A percentile compares a stretch with the other conserved stretches of the same genome.
phyloP scores from a whole-genome alignment of 2,113 vertebrate species.

The Erpornis zantholeuca region DNA sequence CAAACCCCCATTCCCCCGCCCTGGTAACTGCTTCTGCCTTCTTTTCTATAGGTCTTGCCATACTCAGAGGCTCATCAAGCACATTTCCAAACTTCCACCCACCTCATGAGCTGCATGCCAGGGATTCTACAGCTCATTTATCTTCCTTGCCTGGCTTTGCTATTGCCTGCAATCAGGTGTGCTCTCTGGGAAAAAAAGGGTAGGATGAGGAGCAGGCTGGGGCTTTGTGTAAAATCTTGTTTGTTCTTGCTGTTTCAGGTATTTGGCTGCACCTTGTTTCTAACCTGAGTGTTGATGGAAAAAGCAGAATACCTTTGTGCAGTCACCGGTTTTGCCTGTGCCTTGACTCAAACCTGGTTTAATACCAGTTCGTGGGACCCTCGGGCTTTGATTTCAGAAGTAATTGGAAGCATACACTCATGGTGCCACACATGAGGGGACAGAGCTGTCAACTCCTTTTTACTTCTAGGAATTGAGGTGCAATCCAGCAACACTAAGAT shows the following conservation, averaged over 20 bases:
- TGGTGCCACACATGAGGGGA: background rate
- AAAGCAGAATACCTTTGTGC: background rate
- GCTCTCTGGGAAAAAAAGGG: background rate
- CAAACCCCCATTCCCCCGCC: background rate
- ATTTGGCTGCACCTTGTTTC: background rate
- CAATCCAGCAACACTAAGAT: slow-evolving; percentile 1
- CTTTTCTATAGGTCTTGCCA: background rate
- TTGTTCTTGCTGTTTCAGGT: background rate
- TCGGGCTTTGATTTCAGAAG: background rate
- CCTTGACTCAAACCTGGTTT: background rate
- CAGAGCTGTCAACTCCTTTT: background rate
- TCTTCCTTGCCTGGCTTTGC: background rate
- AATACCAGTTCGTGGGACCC: background rate
- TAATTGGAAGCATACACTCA: background rate
- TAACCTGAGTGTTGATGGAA: background rate
- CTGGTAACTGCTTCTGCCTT: background rate
- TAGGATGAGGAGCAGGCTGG: background rate
- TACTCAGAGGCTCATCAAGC: background rate
- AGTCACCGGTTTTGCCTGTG: background rate
- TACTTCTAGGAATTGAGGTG: background rate
- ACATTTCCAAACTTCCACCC: slow-evolving; percentile 1
- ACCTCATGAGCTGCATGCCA: background rate
- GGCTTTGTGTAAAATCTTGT: background rate
- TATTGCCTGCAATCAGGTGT: background rate
- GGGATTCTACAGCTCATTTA: background rate